Percentiles rank a stretch among this genome's conserved stretches.
phyloP scores from a whole-genome alignment of 2,888 invertebrate genomes.

The Drosophila suboccidentalis region DNA sequence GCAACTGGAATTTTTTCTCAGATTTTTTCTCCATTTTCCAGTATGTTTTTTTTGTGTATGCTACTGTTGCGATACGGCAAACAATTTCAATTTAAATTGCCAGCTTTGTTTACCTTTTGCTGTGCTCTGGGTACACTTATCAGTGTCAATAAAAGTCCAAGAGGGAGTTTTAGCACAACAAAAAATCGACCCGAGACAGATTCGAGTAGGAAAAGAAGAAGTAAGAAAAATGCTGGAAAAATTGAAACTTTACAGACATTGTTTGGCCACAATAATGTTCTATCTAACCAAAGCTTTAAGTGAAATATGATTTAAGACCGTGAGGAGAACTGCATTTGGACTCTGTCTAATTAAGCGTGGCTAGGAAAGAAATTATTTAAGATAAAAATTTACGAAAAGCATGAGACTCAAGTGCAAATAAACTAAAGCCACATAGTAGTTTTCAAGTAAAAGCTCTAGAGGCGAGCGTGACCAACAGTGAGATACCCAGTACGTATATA shows the following conservation, averaged over 20 bases:
- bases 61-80: conserved; percentile 71
- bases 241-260: conserved; percentile 28
- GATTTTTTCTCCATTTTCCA: conserved; percentile 32
- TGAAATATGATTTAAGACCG: conserved; percentile 26
- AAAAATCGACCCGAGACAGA: conserved; percentile 44
- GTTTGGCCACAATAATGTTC: conserved; percentile 45
- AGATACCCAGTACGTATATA: not conserved
- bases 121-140: conserved; percentile 76
- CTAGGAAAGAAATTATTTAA: conserved; percentile 13
- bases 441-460: no score
- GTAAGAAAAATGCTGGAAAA: conserved; percentile 19
- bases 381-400: conserved; percentile 28
- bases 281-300: conserved; percentile 44
- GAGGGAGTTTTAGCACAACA: conserved; percentile 39
- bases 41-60: conserved; percentile 35
- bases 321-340: conserved; percentile 25
- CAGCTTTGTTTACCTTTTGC: conserved; percentile 77
- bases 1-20: conserved; percentile 39
- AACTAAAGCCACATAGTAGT: no score
- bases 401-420: not conserved
- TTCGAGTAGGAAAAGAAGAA: conserved; percentile 20
- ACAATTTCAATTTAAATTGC: conserved; percentile 81
- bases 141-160: conserved; percentile 78
- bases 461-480: not conserved
- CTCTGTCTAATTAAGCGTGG: conserved; percentile 38